These are phyloP conservation scores for Toxotes lorentzi DNA, from an alignment of 2,797 vertebrate genomes.

Conservation along the genomic window DNA sequence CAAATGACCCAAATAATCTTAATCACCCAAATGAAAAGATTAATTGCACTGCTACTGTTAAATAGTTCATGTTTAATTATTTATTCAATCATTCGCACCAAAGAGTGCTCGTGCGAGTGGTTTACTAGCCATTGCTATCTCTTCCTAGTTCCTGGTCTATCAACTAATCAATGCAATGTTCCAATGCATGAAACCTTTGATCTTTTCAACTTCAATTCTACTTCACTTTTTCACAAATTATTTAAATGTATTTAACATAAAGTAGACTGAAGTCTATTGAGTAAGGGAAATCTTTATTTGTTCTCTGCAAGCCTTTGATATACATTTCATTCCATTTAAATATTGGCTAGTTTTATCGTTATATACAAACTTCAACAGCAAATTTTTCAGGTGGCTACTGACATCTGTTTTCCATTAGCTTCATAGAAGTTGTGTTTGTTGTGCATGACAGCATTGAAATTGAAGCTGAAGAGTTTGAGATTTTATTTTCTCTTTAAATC, in stretches of 20 bases:
- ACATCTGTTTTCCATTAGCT: conserved; percentile 3
- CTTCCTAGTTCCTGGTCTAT: conserved; percentile 5
- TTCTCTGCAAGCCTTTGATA: conserved; percentile 2
- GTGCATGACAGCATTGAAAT: background rate
- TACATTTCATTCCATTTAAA: background rate
- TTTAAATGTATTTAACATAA: conserved; percentile 7
- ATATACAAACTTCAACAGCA: background rate
- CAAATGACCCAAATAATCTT: conserved; percentile 24
- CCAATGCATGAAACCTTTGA: background rate
- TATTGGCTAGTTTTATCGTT: background rate
- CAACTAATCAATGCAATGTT: background rate
- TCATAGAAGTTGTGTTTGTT: background rate
- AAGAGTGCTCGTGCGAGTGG: background rate
- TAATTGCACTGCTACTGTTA: conserved; percentile 16
- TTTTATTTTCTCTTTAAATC: background rate
- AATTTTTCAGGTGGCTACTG: background rate
- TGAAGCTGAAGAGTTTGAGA: background rate
- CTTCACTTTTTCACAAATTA: too few relatives aligned
- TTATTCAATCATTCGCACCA: conserved; percentile 17
- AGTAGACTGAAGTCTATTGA: background rate
- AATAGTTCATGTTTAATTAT: conserved; percentile 23
- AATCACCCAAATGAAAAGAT: conserved; percentile 35
- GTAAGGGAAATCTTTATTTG: conserved; percentile 7
- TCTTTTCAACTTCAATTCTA: too few relatives aligned
- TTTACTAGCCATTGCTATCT: conserved; percentile 4